Conservation (phyloP, 2,888 invertebrate species). For the Scaptomyza caliginosa region DNA sequence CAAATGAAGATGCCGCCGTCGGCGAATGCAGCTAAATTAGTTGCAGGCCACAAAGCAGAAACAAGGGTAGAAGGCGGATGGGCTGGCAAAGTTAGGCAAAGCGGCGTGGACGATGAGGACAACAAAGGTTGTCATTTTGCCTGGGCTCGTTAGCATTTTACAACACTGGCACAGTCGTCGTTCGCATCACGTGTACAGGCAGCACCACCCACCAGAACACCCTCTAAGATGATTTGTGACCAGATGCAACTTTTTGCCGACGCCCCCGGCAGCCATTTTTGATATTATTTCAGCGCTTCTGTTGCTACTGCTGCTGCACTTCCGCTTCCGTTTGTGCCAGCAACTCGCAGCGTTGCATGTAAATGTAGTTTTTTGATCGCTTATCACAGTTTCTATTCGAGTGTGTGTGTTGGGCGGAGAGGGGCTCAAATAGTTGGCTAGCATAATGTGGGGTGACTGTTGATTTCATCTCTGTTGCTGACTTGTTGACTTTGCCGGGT, state of each 20-base stretch:
- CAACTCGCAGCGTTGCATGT: conserved; percentile 68
- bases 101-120: conserved; percentile 42
- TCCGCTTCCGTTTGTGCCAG: conserved; percentile 67
- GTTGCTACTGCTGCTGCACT: conserved; percentile 59
- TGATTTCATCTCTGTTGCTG: conserved; percentile 75
- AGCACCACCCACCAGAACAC: not conserved
- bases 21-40: conserved; percentile 69
- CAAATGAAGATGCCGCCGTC: conserved; percentile 62
- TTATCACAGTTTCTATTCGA: conserved; percentile 47
- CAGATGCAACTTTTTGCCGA: conserved; percentile 73
- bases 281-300: conserved; percentile 73
- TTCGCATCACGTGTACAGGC: conserved; percentile 39
- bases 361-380: conserved; percentile 75
- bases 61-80: conserved; percentile 7
- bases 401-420: conserved; percentile 9
- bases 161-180: conserved; percentile 68
- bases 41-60: conserved; percentile 68
- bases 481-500: conserved; percentile 74
- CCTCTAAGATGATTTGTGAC: conserved; percentile 73
- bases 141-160: conserved; percentile 74
- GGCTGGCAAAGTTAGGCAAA: conserved; percentile 44
- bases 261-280: conserved; percentile 77
- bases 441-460: conserved; percentile 61
- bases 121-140: conserved; percentile 69
- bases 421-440: conserved; percentile 3